A percentile compares a stretch with the other conserved stretches of the same genome.
Evolutionary conservation across 2,797 vertebrate species (phyloP).

Genomic region (Anabacerthia variegaticeps): DNA sequence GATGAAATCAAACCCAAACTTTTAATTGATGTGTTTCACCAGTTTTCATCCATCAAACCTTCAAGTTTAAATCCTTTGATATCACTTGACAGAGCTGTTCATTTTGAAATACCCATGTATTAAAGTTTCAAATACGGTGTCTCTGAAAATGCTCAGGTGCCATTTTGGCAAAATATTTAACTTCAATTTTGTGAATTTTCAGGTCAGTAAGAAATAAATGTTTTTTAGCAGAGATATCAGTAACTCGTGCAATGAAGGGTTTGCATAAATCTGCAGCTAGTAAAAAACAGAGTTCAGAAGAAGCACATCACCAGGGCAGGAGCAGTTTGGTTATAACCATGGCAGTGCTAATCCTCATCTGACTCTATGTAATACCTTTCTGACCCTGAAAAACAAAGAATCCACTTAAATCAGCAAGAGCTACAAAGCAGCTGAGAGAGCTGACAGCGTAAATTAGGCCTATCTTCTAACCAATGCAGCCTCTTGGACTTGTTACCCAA

Average conservation of each 20-base stretch:
- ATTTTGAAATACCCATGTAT: neutral
- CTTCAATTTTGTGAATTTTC: neutral
- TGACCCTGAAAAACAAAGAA: neutral
- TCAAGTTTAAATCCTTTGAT: neutral
- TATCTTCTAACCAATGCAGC: neutral
- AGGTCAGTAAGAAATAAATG: neutral
- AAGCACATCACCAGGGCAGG: neutral
- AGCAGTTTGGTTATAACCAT: neutral
- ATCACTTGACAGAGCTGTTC: neutral
- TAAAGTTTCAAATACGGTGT: neutral
- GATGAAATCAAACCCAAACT: neutral
- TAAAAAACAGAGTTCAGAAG: neutral
- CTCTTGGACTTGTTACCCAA: neutral
- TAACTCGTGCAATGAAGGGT: neutral
- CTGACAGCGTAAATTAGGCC: neutral
- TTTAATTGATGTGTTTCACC: neutral
- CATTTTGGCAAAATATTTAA: neutral
- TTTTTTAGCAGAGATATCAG: neutral
- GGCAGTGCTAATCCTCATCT: neutral
- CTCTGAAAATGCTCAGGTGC: neutral
- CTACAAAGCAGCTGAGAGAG: neutral
- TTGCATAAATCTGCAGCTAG: neutral
- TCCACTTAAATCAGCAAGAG: neutral
- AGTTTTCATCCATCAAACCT: neutral
- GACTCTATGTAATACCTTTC: neutral